Conservation (phyloP, 2,797 vertebrate genomes). For the Alosa sapidissima region DNA sequence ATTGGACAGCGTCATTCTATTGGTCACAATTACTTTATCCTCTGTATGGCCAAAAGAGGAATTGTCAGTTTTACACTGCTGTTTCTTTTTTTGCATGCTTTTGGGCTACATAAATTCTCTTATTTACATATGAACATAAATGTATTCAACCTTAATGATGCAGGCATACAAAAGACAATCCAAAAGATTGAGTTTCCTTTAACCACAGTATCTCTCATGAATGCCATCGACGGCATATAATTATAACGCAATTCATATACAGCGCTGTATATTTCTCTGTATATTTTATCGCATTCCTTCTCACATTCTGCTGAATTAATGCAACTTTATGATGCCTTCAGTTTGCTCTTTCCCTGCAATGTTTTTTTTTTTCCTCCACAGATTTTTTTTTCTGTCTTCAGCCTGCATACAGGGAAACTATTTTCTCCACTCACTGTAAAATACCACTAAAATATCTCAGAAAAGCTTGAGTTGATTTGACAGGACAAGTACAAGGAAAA, state of each 20-base stretch:
- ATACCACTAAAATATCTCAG: conserved; percentile 62
- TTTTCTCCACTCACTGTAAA: conserved; percentile 32
- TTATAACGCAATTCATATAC: background rate
- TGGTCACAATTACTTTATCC: conserved; percentile 37
- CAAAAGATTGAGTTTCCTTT: background rate
- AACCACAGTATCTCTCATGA: background rate
- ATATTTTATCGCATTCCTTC: background rate
- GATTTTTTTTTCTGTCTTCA: conserved; percentile 15
- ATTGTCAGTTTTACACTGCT: conserved; percentile 1
- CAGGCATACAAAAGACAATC: background rate
- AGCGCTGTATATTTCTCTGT: background rate
- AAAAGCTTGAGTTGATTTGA: conserved; percentile 70
- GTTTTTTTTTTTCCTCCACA: conserved; percentile 10
- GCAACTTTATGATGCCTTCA: conserved; percentile 3
- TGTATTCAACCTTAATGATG: conserved; percentile 22
- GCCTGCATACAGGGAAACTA: conserved; percentile 19
- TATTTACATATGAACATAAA: conserved; percentile 25
- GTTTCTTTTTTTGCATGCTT: conserved; percentile 11
- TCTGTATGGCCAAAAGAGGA: conserved; percentile 1
- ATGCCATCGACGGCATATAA: background rate
- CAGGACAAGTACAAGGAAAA: conserved; percentile 71
- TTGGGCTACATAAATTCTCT: background rate
- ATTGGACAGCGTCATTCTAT: conserved; percentile 23
- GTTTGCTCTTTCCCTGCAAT: background rate
- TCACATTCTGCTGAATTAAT: background rate